phyloP scores from a whole-genome alignment of 1,140 invertebrate genomes.

The Parasteatoda tepidariorum region DNA sequence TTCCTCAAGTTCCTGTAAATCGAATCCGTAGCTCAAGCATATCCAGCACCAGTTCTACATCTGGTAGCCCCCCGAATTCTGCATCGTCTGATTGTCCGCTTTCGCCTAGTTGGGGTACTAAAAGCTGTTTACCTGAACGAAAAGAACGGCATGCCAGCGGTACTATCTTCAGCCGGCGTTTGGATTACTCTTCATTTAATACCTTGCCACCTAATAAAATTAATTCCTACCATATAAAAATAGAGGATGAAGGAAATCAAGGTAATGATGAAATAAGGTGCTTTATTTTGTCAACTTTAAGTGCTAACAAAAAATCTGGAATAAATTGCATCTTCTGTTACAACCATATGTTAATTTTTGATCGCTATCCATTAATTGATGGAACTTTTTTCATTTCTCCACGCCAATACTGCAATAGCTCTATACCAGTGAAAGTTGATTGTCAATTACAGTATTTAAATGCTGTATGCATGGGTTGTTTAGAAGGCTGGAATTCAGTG shows the following conservation, averaged over 20 bases:
- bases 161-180: slow-evolving; percentile 84
- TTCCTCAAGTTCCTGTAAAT: slow-evolving; percentile 34
- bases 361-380: slow-evolving; percentile 95
- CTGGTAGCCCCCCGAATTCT: slow-evolving; percentile 62
- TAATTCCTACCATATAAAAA: slow-evolving; percentile 99
- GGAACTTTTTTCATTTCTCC: slow-evolving; percentile 97
- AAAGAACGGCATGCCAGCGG: slow-evolving; percentile 61
- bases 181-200: slow-evolving; percentile 96
- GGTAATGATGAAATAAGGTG: slow-evolving; percentile 96
- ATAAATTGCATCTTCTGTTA: slow-evolving; percentile 91
- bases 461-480: slow-evolving; percentile 91
- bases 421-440: slow-evolving; percentile 83
- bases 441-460: slow-evolving; percentile 87
- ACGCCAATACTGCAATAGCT: slow-evolving; percentile 83
- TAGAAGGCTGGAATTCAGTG: slow-evolving; percentile 80
- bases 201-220: slow-evolving; percentile 91
- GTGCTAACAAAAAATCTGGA: slow-evolving; percentile 78
- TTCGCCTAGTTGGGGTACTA: slow-evolving; percentile 29
- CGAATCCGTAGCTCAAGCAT: slow-evolving; percentile 64
- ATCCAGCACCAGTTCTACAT: slow-evolving; percentile 65
- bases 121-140: slow-evolving; percentile 16
- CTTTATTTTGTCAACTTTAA: slow-evolving; percentile 90
- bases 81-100: slow-evolving; percentile 59
- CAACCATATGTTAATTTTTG: slow-evolving; percentile 89
- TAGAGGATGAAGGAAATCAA: slow-evolving; percentile 97